These are phyloP conservation scores for Aspidoscelis tigris DNA, from an alignment of 2,113 vertebrate genomes.

Conservation along the genomic window DNA sequence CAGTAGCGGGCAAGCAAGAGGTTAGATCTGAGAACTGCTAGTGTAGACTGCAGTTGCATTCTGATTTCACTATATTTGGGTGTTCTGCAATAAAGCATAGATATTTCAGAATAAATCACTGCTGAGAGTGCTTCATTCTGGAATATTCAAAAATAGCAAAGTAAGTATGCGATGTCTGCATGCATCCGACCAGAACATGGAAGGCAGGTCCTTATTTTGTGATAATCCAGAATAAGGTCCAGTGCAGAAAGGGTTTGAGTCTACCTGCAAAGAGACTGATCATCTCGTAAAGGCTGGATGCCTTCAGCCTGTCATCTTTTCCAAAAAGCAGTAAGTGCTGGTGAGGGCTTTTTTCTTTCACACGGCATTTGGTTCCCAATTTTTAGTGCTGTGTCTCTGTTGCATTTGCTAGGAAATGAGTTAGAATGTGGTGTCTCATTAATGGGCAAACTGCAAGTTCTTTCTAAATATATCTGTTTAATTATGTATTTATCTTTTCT, in stretches of 20 bases:
- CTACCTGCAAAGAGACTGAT: not conserved
- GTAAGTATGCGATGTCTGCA: no score
- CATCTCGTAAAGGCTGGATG: rapidly evolving
- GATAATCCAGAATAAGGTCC: no score
- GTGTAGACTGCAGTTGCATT: no score
- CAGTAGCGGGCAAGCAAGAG: no score
- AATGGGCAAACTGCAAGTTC: constrained; percentile 1
- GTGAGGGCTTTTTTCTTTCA: rapidly evolving
- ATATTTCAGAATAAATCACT: no score
- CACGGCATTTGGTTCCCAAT: not conserved
- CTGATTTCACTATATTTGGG: no score
- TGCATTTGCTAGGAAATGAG: not conserved
- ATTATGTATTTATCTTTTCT: constrained; percentile 24
- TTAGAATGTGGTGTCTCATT: constrained; percentile 7
- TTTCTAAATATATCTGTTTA: constrained; percentile 26
- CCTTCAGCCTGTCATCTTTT: not conserved
- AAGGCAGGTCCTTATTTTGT: no score
- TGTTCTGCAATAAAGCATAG: no score
- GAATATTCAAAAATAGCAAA: no score
- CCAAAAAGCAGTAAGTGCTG: rapidly evolving
- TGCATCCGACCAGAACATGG: no score
- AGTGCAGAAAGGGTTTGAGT: not conserved
- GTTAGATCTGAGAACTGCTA: no score
- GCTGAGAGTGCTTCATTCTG: no score
- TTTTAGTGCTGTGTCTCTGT: not conserved